Conservation (phyloP, 2,797 vertebrate genomes). For the Florisuga fusca region DNA sequence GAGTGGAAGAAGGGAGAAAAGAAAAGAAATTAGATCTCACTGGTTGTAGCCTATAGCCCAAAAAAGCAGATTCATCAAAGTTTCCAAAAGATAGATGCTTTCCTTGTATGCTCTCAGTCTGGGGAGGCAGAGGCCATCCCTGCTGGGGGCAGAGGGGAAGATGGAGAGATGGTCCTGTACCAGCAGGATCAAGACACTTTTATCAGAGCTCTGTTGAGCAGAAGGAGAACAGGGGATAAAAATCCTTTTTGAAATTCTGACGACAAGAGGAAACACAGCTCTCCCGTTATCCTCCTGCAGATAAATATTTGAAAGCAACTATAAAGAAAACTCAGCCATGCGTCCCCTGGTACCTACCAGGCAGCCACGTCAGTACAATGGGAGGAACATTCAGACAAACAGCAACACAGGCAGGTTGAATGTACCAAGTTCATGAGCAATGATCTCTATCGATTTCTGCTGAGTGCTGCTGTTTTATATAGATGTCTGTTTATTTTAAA, state of each 20-base stretch:
- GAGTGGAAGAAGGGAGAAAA: neutral
- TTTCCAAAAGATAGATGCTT: neutral
- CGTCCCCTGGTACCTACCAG: neutral
- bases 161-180: neutral
- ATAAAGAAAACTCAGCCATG: conserved; percentile 58
- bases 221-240: neutral
- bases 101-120: neutral
- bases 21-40: neutral
- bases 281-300: conserved; percentile 26
- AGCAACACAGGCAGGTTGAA: neutral
- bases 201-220: neutral
- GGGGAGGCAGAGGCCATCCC: neutral
- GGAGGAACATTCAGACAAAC: neutral
- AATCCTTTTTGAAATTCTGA: conserved; percentile 43
- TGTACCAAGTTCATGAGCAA: neutral
- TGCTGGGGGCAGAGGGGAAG: neutral
- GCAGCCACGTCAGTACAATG: neutral
- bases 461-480: neutral
- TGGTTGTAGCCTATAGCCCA: neutral
- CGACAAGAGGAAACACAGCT: conserved; percentile 16
- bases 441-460: neutral
- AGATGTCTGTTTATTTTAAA: neutral
- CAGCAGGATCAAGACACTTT: neutral
- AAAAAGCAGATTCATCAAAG: neutral
- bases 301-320: conserved; percentile 66